phyloP scores from a whole-genome alignment of 2,888 invertebrate genomes.

The Oligia latruncula region DNA sequence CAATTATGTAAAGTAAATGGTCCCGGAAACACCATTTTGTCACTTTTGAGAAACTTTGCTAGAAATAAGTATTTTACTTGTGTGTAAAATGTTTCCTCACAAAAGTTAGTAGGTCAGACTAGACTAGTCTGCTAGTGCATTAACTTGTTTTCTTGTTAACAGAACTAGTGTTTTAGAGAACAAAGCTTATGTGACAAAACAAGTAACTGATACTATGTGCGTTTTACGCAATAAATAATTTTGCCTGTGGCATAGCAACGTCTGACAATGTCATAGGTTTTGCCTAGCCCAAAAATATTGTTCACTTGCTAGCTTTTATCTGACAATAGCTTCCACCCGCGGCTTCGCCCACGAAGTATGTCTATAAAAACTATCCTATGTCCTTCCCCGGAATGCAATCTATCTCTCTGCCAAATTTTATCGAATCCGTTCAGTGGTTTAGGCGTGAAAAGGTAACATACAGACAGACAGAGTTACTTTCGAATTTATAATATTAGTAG shows the following conservation, averaged over 20 bases:
- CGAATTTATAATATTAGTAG: no score
- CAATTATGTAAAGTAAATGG: conserved; percentile 42
- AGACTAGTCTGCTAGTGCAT: conserved; percentile 26
- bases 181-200: conserved; percentile 8
- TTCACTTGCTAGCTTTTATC: background rate
- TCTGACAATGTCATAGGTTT: background rate
- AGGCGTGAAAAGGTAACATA: no score
- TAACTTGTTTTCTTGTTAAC: conserved; percentile 35
- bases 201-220: background rate
- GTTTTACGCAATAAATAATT: conserved; percentile 5
- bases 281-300: background rate
- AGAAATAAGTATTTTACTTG: conserved; percentile 19
- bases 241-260: background rate
- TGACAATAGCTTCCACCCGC: no score
- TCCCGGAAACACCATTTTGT: conserved; percentile 13
- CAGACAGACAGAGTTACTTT: no score
- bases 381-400: no score
- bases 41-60: conserved; percentile 8
- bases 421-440: no score
- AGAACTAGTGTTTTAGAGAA: conserved; percentile 21
- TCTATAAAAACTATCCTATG: no score
- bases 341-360: no score
- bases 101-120: conserved; percentile 27
- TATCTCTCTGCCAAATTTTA: no score
- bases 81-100: conserved; percentile 19